Evolutionary conservation across 2,113 vertebrate species (phyloP).

Genomic region (Indri indri): DNA sequence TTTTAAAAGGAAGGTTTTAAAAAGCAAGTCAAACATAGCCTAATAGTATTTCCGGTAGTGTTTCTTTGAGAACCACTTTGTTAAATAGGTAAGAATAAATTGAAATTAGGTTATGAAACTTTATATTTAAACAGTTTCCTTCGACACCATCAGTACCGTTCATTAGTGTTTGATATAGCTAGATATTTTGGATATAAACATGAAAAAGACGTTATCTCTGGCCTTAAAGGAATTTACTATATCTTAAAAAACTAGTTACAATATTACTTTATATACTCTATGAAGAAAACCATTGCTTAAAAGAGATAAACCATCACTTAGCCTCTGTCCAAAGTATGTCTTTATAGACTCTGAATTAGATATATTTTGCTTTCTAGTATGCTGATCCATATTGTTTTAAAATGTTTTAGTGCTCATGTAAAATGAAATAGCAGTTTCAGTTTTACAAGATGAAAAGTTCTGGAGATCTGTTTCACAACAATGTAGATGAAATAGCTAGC

Average conservation of each 20-base stretch:
- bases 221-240: not conserved
- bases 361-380: not conserved
- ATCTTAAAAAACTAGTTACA: not conserved
- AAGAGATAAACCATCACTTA: not conserved
- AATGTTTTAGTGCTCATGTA: not conserved
- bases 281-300: not conserved
- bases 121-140: slow-evolving; percentile 6
- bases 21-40: not conserved
- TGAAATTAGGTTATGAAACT: slow-evolving; percentile 7
- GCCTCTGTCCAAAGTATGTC: not conserved
- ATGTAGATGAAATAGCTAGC: not conserved
- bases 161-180: not conserved
- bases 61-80: not conserved
- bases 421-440: slow-evolving; percentile 10
- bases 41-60: not conserved
- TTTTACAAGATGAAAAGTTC: not conserved
- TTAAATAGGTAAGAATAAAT: slow-evolving; percentile 8
- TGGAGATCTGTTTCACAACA: not conserved
- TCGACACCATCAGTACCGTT: not conserved
- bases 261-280: not conserved
- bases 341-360: not conserved
- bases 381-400: not conserved
- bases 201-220: not conserved
- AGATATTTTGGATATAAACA: not conserved
- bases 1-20: slow-evolving; percentile 11